These are phyloP conservation scores for Acholoe squamosa DNA, from an alignment of 2,888 invertebrate species.

Conservation along the genomic window DNA sequence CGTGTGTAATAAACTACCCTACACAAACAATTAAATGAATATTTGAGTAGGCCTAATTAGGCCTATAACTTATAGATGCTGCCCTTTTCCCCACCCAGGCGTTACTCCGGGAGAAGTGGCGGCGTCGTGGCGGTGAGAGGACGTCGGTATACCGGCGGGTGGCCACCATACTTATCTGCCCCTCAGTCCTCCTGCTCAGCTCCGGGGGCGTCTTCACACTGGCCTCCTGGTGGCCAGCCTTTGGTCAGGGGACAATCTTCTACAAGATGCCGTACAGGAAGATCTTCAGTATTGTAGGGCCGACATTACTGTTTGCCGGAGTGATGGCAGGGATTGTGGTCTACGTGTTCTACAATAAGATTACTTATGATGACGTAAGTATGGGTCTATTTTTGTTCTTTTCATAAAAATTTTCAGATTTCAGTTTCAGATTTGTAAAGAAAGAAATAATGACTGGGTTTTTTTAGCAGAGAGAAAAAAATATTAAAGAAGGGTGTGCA, in stretches of 20 bases:
- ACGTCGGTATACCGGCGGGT: neutral
- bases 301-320: neutral
- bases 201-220: constrained; percentile 34
- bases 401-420: no score
- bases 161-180: constrained; percentile 43
- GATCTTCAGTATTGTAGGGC: constrained; percentile 31
- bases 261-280: constrained; percentile 37
- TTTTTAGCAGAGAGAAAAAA: no score
- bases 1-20: no score
- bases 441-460: no score
- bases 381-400: no score
- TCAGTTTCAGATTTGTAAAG: no score
- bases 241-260: constrained; percentile 49
- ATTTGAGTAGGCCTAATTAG: no score
- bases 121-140: neutral
- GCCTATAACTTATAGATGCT: no score
- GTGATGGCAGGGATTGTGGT: neutral
- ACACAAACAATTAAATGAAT: no score
- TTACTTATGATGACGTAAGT: neutral
- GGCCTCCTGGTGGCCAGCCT: constrained; percentile 50
- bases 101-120: neutral
- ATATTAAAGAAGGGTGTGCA: no score
- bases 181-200: constrained; percentile 26
- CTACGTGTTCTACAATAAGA: constrained; percentile 32
- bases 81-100: constrained; percentile 14